A percentile compares a stretch with the other conserved stretches of the same genome.
These are phyloP conservation scores for Drosophila maculinotata DNA, from an alignment of 2,888 invertebrate genomes.

Conservation along the genomic window DNA sequence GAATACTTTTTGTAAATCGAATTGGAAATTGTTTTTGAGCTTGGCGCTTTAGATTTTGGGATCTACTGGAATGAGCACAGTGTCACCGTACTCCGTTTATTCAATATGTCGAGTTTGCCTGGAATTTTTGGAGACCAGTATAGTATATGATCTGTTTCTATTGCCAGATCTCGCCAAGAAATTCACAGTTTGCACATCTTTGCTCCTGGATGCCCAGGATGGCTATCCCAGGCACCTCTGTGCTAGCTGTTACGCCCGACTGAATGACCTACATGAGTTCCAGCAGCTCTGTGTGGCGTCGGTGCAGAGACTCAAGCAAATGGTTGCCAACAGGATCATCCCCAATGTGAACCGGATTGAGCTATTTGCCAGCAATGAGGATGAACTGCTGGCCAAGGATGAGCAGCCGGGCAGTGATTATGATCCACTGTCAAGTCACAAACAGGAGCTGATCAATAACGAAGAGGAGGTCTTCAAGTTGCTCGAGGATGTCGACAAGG, in stretches of 20 bases:
- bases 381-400: conserved; percentile 47
- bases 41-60: conserved; percentile 19
- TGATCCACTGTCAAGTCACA: conserved; percentile 75
- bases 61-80: conserved; percentile 55
- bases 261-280: conserved; percentile 79
- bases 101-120: conserved; percentile 82
- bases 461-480: conserved; percentile 82
- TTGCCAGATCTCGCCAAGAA: conserved; percentile 75
- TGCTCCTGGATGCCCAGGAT: conserved; percentile 75
- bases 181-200: conserved; percentile 72
- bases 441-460: conserved; percentile 77
- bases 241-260: conserved; percentile 63
- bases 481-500: conserved; percentile 77
- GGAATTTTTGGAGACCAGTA: conserved; percentile 56
- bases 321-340: conserved; percentile 52
- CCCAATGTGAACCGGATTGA: conserved; percentile 38
- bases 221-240: conserved; percentile 80
- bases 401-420: conserved; percentile 62
- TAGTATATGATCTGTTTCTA: conserved; percentile 69
- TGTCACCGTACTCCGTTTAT: conserved; percentile 51
- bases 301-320: conserved; percentile 68
- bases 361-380: conserved; percentile 46
- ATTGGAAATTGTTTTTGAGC: conserved; percentile 36
- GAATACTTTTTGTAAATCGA: conserved; percentile 36
- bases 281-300: conserved; percentile 74